These are phyloP conservation scores for Lasiommata megera DNA, from an alignment of 2,888 invertebrate genomes.

Conservation along the genomic window DNA sequence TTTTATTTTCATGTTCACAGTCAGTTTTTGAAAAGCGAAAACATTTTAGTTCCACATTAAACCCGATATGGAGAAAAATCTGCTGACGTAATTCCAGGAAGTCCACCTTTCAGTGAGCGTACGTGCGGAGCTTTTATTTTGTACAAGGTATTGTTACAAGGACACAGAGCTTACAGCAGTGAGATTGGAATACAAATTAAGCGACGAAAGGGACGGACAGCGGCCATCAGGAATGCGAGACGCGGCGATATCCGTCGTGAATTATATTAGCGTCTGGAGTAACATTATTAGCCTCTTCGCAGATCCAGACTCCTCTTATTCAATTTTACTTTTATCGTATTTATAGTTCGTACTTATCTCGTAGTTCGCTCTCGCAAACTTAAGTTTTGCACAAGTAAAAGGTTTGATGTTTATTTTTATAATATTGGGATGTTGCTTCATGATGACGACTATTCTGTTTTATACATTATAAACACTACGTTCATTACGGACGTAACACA, in stretches of 20 bases:
- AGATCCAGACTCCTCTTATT: constrained; percentile 23
- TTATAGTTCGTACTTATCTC: background rate
- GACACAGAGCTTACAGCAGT: constrained; percentile 63
- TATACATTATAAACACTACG: too few species aligned
- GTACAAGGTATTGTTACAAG: constrained; percentile 70
- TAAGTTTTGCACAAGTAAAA: background rate
- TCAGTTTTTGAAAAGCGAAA: background rate
- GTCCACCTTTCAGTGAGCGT: constrained; percentile 64
- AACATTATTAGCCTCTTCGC: constrained; percentile 30
- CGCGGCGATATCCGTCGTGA: constrained; percentile 58
- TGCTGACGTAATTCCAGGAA: constrained; percentile 61
- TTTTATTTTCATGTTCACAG: too few species aligned
- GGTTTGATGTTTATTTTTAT: background rate
- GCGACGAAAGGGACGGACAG: constrained; percentile 56
- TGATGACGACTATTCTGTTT: too few species aligned
- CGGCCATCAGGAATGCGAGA: constrained; percentile 73
- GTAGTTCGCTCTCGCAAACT: background rate
- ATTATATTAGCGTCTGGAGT: constrained; percentile 28
- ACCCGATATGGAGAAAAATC: constrained; percentile 46
- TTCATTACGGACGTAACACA: too few species aligned
- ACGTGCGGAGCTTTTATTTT: constrained; percentile 77
- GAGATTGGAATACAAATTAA: constrained; percentile 73
- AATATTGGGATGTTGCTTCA: background rate
- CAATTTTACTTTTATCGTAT: constrained; percentile 19
- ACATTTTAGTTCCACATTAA: background rate